Conservation (phyloP, 2,888 invertebrate genomes). For the Leptinotarsa rubiginosa region DNA sequence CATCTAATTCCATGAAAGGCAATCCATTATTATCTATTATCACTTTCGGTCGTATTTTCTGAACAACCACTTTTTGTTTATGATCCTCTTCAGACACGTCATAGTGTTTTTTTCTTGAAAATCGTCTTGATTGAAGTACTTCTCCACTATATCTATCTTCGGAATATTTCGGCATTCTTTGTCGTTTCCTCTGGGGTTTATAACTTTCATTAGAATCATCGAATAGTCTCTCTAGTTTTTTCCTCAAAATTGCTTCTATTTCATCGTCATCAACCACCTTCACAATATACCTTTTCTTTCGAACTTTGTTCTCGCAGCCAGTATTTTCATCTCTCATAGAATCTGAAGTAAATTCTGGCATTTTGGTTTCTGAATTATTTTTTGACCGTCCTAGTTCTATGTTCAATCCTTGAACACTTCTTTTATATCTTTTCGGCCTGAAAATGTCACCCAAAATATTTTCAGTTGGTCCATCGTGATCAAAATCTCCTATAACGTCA, state of each 20-base stretch:
- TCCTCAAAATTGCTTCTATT: conserved; percentile 56
- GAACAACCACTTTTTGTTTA: conserved; percentile 50
- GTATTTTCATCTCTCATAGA: conserved; percentile 18
- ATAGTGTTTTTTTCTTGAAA: conserved; percentile 24
- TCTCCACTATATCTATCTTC: conserved; percentile 17
- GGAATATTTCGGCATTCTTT: conserved; percentile 15
- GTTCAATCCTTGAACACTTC: conserved; percentile 21
- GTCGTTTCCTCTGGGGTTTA: conserved; percentile 9
- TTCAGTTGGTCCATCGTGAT: conserved; percentile 41
- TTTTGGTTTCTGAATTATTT: neutral
- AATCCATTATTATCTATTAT: conserved; percentile 59
- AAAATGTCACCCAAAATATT: conserved; percentile 38
- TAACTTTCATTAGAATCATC: conserved; percentile 27
- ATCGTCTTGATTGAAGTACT: conserved; percentile 16
- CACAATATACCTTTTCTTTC: conserved; percentile 57
- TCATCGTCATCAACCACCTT: conserved; percentile 60
- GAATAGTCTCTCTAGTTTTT: conserved; percentile 54
- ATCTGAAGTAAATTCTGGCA: conserved; percentile 45
- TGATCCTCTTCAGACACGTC: conserved; percentile 38
- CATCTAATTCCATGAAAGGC: conserved; percentile 59
- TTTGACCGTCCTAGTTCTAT: neutral
- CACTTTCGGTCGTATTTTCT: conserved; percentile 57
- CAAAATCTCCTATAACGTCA: conserved; percentile 58
- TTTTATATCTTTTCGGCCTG: conserved; percentile 38
- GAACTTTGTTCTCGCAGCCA: conserved; percentile 33